phyloP scores from a whole-genome alignment of 1,140 invertebrate species.

The Zaprionus nigranus region DNA sequence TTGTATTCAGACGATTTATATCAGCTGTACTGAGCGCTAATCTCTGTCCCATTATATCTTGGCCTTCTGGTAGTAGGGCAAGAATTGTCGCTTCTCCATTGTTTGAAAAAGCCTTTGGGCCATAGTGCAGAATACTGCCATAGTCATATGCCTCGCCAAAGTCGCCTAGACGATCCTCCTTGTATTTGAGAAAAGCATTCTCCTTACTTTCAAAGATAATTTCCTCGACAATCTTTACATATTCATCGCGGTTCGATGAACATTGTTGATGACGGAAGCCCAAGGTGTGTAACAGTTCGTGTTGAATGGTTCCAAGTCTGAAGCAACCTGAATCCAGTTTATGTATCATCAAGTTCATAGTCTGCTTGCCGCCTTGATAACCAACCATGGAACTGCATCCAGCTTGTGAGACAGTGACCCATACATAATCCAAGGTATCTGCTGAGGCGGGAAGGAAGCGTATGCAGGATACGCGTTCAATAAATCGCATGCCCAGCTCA shows the following conservation, averaged over 20 bases:
- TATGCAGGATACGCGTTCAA: conserved; percentile 80
- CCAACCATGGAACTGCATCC: conserved; percentile 85
- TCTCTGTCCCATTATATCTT: conserved; percentile 85
- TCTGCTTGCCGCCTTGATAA: conserved; percentile 85
- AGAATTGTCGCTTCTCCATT: conserved; percentile 90
- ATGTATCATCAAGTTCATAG: conserved; percentile 52
- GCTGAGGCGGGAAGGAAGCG: conserved; percentile 57
- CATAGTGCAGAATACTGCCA: conserved; percentile 89
- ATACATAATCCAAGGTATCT: conserved; percentile 39
- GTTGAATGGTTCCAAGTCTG: conserved; percentile 86
- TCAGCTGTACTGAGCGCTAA: conserved; percentile 85
- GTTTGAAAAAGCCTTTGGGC: conserved; percentile 88
- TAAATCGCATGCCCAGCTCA: conserved; percentile 61
- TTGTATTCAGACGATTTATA: conserved; percentile 85
- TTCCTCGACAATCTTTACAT: conserved; percentile 88
- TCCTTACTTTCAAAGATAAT: conserved; percentile 87
- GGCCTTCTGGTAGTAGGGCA: conserved; percentile 72
- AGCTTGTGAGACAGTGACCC: conserved; percentile 29
- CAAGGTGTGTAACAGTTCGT: conserved; percentile 88
- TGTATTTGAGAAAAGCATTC: conserved; percentile 86
- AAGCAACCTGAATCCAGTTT: conserved; percentile 70
- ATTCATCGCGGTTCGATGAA: conserved; percentile 89
- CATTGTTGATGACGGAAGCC: conserved; percentile 91
- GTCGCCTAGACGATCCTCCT: conserved; percentile 80
- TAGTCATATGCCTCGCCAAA: conserved; percentile 87